Evolutionary conservation across 2,888 invertebrate genomes (phyloP).

Genomic region (Metacarcinus magister): DNA sequence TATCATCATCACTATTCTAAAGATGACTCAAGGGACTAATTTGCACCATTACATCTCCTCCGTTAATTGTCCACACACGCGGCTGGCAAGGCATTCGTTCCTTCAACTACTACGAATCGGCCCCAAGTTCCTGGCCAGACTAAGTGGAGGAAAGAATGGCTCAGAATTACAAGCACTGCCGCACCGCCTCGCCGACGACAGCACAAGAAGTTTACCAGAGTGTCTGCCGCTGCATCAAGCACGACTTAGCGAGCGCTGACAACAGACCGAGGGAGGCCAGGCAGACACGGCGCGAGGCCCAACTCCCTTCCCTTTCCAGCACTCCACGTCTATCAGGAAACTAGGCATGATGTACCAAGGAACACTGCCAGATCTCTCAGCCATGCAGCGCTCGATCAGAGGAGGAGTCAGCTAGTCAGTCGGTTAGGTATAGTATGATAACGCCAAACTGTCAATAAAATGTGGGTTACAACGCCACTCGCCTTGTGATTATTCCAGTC

Average conservation of each 20-base stretch:
- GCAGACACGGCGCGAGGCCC: background rate
- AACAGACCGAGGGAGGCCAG: background rate
- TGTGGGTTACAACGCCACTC: background rate
- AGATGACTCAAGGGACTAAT: too few species aligned
- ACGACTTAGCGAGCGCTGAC: background rate
- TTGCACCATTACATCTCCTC: background rate
- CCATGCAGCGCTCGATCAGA: background rate
- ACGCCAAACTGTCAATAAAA: background rate
- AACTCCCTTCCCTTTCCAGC: background rate
- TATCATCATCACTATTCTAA: too few species aligned
- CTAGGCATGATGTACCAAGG: background rate
- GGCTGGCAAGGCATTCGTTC: background rate
- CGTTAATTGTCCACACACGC: background rate
- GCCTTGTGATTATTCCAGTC: background rate
- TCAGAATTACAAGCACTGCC: background rate
- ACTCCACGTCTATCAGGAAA: background rate
- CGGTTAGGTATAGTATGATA: background rate
- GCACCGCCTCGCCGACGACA: background rate
- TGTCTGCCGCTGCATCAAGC: background rate
- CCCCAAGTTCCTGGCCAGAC: background rate
- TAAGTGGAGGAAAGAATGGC: background rate
- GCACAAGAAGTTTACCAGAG: background rate
- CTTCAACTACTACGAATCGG: background rate
- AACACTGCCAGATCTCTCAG: background rate
- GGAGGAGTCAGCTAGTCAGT: background rate